These are phyloP conservation scores for Epizoanthus scotinus DNA, from an alignment of 92 coral and sea anemone genomes.

Conservation along the genomic window DNA sequence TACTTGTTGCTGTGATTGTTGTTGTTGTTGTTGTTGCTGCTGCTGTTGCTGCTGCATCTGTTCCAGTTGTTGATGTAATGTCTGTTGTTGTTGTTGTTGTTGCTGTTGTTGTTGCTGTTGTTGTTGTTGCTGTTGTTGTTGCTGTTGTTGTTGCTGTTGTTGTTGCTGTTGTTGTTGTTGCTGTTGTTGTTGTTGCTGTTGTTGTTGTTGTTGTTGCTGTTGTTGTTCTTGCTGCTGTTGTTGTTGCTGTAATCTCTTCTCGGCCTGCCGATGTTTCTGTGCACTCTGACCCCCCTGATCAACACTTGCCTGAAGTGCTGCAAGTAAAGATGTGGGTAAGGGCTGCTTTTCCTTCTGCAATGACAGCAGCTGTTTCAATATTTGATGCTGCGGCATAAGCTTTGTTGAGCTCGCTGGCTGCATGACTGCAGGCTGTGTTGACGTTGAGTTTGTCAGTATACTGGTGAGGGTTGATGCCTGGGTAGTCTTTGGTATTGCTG, in stretches of 20 bases:
- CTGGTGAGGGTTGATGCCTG: slow-evolving; percentile 1
- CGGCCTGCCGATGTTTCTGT: slow-evolving; percentile 34
- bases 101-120: slow-evolving; percentile 4
- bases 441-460: slow-evolving; percentile 20
- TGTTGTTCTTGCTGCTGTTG: slow-evolving; percentile 40
- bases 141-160: slow-evolving; percentile 14
- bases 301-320: slow-evolving; percentile 35
- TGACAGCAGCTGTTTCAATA: slow-evolving; percentile 26
- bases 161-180: slow-evolving; percentile 25
- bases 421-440: slow-evolving; percentile 20
- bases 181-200: slow-evolving; percentile 53
- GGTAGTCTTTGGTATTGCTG: slow-evolving; percentile 6
- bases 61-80: slow-evolving; percentile 9
- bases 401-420: slow-evolving; percentile 18
- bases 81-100: neutral
- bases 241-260: slow-evolving; percentile 45
- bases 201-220: slow-evolving; percentile 49
- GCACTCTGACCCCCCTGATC: slow-evolving; percentile 39
- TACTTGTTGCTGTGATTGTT: slow-evolving; percentile 29
- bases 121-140: slow-evolving; percentile 1
- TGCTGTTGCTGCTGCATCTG: slow-evolving; percentile 7
- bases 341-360: slow-evolving; percentile 44
- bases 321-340: slow-evolving; percentile 35
- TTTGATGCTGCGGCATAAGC: slow-evolving; percentile 12
- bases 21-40: no score